A percentile compares a stretch with the other conserved stretches of the same genome.
phyloP scores from a whole-genome alignment of 2,113 vertebrate species.

The Anolis sagrei region DNA sequence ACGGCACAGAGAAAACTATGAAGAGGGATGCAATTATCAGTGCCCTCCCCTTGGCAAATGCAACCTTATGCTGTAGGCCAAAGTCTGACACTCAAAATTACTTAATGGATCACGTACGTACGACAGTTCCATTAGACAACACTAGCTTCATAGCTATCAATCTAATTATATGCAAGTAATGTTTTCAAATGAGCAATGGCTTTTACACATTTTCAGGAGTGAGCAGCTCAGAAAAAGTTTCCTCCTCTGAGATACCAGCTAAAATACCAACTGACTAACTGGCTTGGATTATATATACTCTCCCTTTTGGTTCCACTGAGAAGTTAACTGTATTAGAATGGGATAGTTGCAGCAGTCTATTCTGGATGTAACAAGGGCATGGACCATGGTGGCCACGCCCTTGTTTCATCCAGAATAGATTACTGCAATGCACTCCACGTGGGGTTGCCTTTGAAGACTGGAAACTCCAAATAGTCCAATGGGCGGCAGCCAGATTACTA shows the following conservation, averaged over 20 bases:
- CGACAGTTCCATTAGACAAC: background rate
- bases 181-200: background rate
- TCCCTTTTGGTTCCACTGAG: background rate
- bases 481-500: too few relatives aligned
- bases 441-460: too few relatives aligned
- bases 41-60: background rate
- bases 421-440: too few relatives aligned
- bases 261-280: background rate
- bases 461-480: too few relatives aligned
- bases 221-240: background rate
- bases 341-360: too few relatives aligned
- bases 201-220: background rate
- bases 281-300: background rate
- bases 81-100: background rate
- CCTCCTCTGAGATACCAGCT: background rate
- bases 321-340: background rate
- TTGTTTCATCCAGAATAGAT: too few relatives aligned
- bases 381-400: too few relatives aligned
- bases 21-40: background rate
- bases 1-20: background rate
- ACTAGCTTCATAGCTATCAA: background rate
- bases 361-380: too few relatives aligned
- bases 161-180: conserved; percentile 6
- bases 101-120: background rate
- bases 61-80: background rate